A percentile compares a stretch with the other conserved stretches of the same genome.
These are phyloP conservation scores for Umimayanthus chanpuru DNA, from an alignment of 92 coral and sea anemone species.

Conservation along the genomic window DNA sequence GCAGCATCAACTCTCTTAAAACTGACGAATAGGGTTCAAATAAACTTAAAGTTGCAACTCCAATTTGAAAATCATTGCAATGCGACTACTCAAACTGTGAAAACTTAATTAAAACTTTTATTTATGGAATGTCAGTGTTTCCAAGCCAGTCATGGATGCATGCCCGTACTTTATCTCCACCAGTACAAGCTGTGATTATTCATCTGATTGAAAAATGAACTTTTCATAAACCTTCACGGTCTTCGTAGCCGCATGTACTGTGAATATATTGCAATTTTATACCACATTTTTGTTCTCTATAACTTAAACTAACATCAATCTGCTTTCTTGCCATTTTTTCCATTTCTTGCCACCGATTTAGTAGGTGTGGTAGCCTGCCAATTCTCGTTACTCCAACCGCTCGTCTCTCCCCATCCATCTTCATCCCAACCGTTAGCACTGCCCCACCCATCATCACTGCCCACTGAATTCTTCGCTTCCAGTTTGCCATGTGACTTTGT, in stretches of 20 bases:
- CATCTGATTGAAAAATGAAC: no score
- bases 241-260: no score
- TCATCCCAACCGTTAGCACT: conserved; percentile 78
- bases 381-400: conserved; percentile 91
- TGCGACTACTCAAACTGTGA: no score
- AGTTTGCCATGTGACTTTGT: conserved; percentile 9
- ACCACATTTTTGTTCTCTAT: neutral
- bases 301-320: conserved; percentile 56
- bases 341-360: conserved; percentile 52
- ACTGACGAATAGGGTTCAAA: neutral
- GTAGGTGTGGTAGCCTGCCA: conserved; percentile 65
- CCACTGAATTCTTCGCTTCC: conserved; percentile 16
- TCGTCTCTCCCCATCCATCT: conserved; percentile 88
- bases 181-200: no score
- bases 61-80: neutral
- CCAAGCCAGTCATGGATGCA: no score
- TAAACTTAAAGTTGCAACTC: neutral
- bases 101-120: no score
- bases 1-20: no score
- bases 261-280: no score
- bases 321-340: conserved; percentile 76
- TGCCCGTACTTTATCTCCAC: no score
- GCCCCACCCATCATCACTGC: conserved; percentile 60
- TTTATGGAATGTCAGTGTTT: no score
- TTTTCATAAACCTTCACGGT: no score